Percentiles rank a stretch among this genome's conserved stretches.
phyloP scores from a whole-genome alignment of 2,113 vertebrate species.

The Centropus bengalensis region DNA sequence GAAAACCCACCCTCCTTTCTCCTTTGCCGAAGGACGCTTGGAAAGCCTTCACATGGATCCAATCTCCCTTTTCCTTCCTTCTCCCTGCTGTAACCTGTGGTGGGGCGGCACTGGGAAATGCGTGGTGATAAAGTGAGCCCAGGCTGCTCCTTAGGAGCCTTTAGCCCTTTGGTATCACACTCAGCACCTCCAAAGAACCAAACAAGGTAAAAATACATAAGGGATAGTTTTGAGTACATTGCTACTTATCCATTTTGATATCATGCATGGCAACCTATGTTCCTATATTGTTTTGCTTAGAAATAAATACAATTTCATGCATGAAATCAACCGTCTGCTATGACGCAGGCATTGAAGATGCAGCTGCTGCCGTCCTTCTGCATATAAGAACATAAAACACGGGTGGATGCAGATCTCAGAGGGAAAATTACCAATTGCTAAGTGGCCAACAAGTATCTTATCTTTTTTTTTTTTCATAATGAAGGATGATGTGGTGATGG shows the following conservation, averaged over 20 bases:
- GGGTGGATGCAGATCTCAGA: not conserved
- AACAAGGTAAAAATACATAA: not conserved
- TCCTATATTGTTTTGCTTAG: rapidly evolving
- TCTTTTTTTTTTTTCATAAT: not conserved
- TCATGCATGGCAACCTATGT: not conserved
- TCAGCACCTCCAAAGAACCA: not conserved
- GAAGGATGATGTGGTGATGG: slow-evolving; percentile 95
- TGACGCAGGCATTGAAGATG: not conserved
- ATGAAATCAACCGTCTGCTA: not conserved
- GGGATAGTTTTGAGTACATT: not conserved
- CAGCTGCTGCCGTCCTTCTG: not conserved
- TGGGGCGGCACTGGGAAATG: not conserved
- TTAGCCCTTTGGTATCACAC: not conserved
- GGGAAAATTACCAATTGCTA: not conserved
- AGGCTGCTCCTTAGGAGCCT: not conserved
- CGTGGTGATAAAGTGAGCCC: not conserved
- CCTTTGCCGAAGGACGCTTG: not conserved
- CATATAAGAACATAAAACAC: not conserved
- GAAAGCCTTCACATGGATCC: not conserved
- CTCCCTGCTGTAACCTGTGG: not conserved
- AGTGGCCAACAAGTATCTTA: not conserved
- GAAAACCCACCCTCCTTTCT: not conserved
- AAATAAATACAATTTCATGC: not conserved
- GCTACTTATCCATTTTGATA: not conserved
- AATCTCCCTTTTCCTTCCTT: not conserved